These are phyloP conservation scores for Eidolon helvum DNA, from an alignment of 2,113 vertebrate species.

Conservation along the genomic window DNA sequence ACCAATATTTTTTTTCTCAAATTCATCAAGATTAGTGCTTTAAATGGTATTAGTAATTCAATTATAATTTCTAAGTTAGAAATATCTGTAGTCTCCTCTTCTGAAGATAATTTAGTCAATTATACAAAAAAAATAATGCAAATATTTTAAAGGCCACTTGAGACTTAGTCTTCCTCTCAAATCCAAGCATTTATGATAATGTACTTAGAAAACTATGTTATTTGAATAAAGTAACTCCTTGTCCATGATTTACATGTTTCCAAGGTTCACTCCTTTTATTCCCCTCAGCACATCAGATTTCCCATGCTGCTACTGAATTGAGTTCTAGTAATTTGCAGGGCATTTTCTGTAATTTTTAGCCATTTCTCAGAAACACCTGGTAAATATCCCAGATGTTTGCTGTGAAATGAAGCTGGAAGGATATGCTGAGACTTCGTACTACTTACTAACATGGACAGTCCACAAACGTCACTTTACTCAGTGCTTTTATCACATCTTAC, in stretches of 20 bases:
- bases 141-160: conserved; percentile 8
- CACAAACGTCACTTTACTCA: not conserved
- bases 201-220: not conserved
- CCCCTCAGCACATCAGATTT: not conserved
- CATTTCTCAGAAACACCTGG: conserved; percentile 28
- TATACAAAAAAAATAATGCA: not conserved
- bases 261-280: not conserved
- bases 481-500: not conserved
- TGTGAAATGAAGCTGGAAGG: conserved; percentile 25
- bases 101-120: conserved; percentile 10
- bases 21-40: conserved; percentile 32
- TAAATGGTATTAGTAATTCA: not conserved
- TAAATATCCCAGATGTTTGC: conserved; percentile 25
- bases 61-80: conserved; percentile 31
- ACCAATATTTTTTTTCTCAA: not conserved
- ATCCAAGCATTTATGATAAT: not conserved
- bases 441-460: not conserved
- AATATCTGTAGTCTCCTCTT: not conserved
- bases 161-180: not conserved
- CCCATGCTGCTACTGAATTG: not conserved
- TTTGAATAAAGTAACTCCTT: not conserved
- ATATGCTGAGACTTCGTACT: not conserved
- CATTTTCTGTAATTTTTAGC: conserved; percentile 60
- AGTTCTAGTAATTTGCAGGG: conserved; percentile 17
- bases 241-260: not conserved